Conservation (phyloP, 2,888 invertebrate species). For the Apodemia duryi region DNA sequence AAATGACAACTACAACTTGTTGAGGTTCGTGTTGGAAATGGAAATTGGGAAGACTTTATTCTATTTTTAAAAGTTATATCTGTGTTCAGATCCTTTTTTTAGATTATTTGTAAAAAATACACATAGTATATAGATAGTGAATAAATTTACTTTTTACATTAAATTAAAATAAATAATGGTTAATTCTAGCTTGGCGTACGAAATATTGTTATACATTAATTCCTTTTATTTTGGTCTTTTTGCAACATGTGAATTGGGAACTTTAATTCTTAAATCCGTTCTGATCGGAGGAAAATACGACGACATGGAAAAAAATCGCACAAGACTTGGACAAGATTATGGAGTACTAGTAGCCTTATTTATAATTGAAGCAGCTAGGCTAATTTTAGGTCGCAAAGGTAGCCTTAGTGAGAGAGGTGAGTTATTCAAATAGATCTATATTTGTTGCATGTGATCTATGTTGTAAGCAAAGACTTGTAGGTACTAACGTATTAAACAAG, state of each 20-base stretch:
- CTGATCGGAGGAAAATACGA: conserved; percentile 77
- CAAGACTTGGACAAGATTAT: conserved; percentile 87
- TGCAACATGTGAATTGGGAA: conserved; percentile 88
- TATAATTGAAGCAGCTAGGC: conserved; percentile 88
- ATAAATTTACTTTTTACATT: not conserved
- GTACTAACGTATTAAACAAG: too few relatives aligned
- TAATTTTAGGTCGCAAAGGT: conserved; percentile 92
- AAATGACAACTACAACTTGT: too few relatives aligned
- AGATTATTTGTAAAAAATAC: too few relatives aligned
- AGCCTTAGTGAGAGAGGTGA: conserved; percentile 88
- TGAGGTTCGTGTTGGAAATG: too few relatives aligned
- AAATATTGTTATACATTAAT: conserved; percentile 91
- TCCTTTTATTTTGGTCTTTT: conserved; percentile 94
- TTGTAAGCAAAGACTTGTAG: too few relatives aligned
- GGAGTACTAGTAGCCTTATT: conserved; percentile 87
- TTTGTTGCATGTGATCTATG: too few relatives aligned
- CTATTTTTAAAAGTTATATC: too few relatives aligned
- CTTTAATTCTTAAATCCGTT: conserved; percentile 87
- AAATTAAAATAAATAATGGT: conserved; percentile 66
- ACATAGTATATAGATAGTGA: too few relatives aligned
- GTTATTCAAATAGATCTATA: not conserved
- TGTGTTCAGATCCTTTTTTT: too few relatives aligned
- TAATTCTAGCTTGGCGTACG: conserved; percentile 89
- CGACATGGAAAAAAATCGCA: conserved; percentile 82
- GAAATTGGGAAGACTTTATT: too few relatives aligned